phyloP scores from a whole-genome alignment of 2,888 invertebrate genomes.

The Acronicta alni region DNA sequence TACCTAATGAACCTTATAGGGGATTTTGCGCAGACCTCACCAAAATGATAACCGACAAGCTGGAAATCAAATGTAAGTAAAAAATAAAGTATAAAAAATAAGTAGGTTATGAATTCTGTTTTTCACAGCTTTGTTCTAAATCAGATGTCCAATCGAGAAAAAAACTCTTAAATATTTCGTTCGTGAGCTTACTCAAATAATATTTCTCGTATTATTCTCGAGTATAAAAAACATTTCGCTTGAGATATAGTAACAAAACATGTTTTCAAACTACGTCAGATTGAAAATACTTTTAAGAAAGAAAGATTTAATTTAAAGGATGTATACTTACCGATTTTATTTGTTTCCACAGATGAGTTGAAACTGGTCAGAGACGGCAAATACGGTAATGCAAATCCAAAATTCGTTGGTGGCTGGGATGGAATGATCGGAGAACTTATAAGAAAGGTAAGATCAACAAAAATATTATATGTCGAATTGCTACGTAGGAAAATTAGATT shows the following conservation, averaged over 20 bases:
- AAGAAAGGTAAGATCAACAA: slow-evolving; percentile 91
- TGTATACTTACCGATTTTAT: no score
- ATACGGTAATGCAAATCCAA: slow-evolving; percentile 95
- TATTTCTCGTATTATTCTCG: no score
- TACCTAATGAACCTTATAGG: slow-evolving; percentile 93
- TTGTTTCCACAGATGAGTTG: slow-evolving; percentile 92
- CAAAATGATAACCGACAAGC: slow-evolving; percentile 93
- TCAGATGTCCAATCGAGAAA: slow-evolving; percentile 1
- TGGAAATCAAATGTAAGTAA: slow-evolving; percentile 95
- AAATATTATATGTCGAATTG: no score
- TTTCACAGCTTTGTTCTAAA: slow-evolving; percentile 7
- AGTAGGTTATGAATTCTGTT: no score
- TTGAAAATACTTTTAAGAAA: no score
- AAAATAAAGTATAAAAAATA: slow-evolving; percentile 5
- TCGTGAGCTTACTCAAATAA: no score
- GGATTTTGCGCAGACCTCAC: slow-evolving; percentile 98
- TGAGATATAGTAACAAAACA: no score
- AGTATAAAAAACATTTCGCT: no score
- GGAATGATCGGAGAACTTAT: slow-evolving; percentile 97
- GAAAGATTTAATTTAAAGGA: no score
- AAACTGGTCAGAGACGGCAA: slow-evolving; percentile 95
- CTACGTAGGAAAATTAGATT: no score
- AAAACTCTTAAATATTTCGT: no score
- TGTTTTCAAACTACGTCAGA: no score
- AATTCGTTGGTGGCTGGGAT: slow-evolving; percentile 95